These are phyloP conservation scores for Drosophila aff. DNA, from an alignment of 1,140 invertebrate species.

Conservation along the genomic window DNA sequence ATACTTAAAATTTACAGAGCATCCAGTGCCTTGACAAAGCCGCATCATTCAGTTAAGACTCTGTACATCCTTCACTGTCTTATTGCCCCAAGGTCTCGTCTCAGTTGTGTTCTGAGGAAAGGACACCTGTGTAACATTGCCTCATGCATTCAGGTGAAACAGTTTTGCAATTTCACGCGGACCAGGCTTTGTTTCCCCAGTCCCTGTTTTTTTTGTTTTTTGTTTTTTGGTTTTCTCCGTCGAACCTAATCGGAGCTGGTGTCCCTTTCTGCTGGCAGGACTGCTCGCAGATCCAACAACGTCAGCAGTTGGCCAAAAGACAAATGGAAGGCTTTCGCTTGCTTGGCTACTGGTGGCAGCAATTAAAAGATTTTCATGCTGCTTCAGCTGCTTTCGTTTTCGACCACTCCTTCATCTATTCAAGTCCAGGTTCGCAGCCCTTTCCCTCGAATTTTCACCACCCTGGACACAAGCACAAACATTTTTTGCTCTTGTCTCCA, in stretches of 20 bases:
- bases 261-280: constrained; percentile 6
- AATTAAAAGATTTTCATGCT: constrained; percentile 80
- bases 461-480: constrained; percentile 36
- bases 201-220: background rate
- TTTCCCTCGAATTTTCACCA: background rate
- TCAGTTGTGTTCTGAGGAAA: constrained; percentile 18
- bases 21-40: background rate
- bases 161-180: constrained; percentile 79
- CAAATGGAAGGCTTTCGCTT: constrained; percentile 66
- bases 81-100: constrained; percentile 5
- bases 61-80: constrained; percentile 14
- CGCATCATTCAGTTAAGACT: background rate
- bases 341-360: constrained; percentile 65
- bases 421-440: background rate
- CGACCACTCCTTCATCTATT: constrained; percentile 38
- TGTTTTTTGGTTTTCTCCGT: background rate
- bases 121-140: constrained; percentile 48
- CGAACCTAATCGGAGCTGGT: constrained; percentile 28
- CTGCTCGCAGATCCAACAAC: constrained; percentile 26
- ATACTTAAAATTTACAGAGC: background rate
- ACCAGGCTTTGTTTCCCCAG: constrained; percentile 32
- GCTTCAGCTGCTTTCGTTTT: constrained; percentile 46
- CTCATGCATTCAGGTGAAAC: constrained; percentile 75
- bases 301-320: constrained; percentile 64
- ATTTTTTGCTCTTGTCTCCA: constrained; percentile 66